Percentiles rank a stretch among this genome's conserved stretches.
phyloP scores from a whole-genome alignment of 2,113 vertebrate species.

The Cyanoramphus novaezelandiae region DNA sequence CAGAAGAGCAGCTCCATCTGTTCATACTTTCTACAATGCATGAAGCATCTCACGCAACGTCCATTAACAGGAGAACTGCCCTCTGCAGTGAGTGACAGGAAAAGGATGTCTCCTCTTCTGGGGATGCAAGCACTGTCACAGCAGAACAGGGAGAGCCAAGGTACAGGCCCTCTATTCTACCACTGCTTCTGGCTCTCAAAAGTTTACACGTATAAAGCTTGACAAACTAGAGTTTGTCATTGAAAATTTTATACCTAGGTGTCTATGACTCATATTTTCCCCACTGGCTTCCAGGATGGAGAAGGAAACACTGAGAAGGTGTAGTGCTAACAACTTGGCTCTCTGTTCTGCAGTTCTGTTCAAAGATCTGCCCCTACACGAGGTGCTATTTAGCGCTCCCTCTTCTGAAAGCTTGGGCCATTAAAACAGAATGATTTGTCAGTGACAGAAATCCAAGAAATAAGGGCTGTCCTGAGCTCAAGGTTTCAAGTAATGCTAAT shows the following conservation, averaged over 20 bases:
- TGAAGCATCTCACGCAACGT: background rate
- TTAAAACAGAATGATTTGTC: background rate
- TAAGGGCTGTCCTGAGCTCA: background rate
- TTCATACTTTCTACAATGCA: background rate
- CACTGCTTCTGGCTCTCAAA: background rate
- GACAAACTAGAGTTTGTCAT: slow-evolving; percentile 4
- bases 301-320: slow-evolving; percentile 46
- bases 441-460: slow-evolving; percentile 6
- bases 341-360: background rate
- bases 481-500: background rate
- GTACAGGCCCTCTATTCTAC: background rate
- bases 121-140: background rate
- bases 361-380: background rate
- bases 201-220: background rate
- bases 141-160: background rate
- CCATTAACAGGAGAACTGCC: background rate
- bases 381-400: slow-evolving; percentile 17
- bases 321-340: background rate
- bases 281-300: background rate
- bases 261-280: slow-evolving; percentile 45
- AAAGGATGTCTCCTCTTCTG: background rate
- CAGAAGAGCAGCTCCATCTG: background rate
- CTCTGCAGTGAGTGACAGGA: background rate
- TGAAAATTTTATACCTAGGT: slow-evolving; percentile 15
- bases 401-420: slow-evolving; percentile 3